Base-by-base conservation (phyloP, 1,140 invertebrate genomes). In the Orussus abietinus region DNA sequence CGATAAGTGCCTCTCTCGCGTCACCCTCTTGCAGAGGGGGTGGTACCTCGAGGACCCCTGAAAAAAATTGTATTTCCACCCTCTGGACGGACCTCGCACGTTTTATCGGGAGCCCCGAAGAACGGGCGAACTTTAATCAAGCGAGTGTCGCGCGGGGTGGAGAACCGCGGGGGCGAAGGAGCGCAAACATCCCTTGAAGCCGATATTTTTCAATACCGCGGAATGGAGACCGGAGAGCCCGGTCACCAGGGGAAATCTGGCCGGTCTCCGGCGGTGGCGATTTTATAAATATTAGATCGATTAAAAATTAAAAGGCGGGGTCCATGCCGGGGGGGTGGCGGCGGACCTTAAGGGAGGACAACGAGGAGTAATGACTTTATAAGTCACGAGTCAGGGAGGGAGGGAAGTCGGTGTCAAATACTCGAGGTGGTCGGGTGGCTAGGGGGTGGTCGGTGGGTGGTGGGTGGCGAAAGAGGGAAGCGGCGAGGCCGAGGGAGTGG, bases 251-350 rank as follows among this genome's bases (percentile, higher is more conserved):
- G 62, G 62, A 65, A 65, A 65, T 65, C 62, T 63, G 44, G 42
- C 46, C 25, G 45, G 47, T 52, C 51, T 49, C 45, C 21, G 3
- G 25, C 22, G 6, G 10, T 25, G 38, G 45, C 54, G 49, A 53
- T 62, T 60, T 60, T 63, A 60, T 60, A 64, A 64, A 65, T 65
- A 62, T 64, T 62, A 53, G 49, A 62, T 63, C 57, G 55, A 64
- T 65, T 62, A 64, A 62, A 42, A 60, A 64, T 61, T 57, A 61
- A 63, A 51, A 50, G 28, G 40, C 45, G 45, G 28, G 35, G 43
- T 42, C 22, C 38, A 43, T 46, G 42, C 51, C 22, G 21, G 29
- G 32, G 6, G 20, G 6, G 25, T n/a, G 11, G 17, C 29, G 17
- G 25, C 15, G 3, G 15, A 26, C 28, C 31, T 39, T 30, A 2